Conservation (phyloP, 2,797 vertebrate genomes). For the Darevskia mixta region DNA sequence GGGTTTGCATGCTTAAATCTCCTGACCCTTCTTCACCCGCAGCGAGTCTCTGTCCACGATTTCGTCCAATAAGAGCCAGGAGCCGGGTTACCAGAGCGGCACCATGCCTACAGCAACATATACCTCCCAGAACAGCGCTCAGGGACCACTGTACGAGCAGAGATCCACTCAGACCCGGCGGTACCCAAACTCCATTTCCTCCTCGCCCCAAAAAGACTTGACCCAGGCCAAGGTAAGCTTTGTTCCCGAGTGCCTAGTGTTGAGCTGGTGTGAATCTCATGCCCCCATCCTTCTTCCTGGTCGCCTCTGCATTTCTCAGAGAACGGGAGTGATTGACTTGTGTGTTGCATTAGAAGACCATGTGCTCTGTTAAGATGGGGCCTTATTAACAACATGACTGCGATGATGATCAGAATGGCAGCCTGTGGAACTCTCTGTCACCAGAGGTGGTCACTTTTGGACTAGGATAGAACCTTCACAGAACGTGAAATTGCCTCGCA, state of each 20-base stretch:
- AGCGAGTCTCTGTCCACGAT: conserved; percentile 91
- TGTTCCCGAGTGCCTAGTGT: neutral
- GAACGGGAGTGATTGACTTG: neutral
- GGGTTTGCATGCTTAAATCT: no score
- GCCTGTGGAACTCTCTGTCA: neutral
- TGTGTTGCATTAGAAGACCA: neutral
- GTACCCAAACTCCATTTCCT: conserved; percentile 91
- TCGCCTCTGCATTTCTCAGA: neutral
- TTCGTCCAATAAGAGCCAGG: conserved; percentile 89
- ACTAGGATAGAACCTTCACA: neutral
- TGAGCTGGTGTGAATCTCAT: no score
- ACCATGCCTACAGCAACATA: conserved; percentile 82
- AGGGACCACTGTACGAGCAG: conserved; percentile 95
- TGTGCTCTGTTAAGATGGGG: neutral
- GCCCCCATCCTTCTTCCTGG: no score
- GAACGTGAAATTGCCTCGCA: neutral
- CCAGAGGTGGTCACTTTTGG: neutral
- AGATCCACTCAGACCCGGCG: conserved; percentile 91
- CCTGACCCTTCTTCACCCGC: neutral
- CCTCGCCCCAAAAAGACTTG: conserved; percentile 96
- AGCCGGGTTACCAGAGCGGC: conserved; percentile 84
- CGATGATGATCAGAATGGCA: no score
- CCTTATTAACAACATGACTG: neutral
- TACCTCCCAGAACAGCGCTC: conserved; percentile 85
- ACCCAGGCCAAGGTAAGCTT: conserved; percentile 89